These are phyloP conservation scores for Heteronetta atricapilla DNA, from an alignment of 2,113 vertebrate genomes.

Conservation along the genomic window DNA sequence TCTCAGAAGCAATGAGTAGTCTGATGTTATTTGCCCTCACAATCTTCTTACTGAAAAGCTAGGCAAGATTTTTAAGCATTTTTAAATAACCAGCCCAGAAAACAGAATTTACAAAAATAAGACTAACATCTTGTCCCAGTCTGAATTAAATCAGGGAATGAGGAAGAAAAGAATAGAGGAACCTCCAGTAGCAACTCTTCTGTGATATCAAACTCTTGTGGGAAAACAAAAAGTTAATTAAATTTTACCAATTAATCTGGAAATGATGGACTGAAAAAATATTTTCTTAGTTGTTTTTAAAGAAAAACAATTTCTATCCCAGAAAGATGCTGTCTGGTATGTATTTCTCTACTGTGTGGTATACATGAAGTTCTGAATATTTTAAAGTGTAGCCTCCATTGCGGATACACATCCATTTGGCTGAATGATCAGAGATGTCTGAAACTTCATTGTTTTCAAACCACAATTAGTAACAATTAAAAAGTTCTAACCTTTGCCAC, in stretches of 20 bases:
- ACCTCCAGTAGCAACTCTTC: neutral
- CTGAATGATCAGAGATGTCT: neutral
- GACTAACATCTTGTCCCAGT: neutral
- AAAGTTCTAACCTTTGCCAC: neutral
- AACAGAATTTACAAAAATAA: neutral
- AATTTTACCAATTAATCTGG: slow-evolving; percentile 1
- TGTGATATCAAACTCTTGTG: neutral
- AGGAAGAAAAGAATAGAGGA: neutral
- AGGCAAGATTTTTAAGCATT: neutral
- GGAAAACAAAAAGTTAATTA: neutral
- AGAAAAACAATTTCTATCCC: neutral
- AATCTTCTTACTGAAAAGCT: neutral
- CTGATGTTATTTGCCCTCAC: neutral
- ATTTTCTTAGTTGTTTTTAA: neutral
- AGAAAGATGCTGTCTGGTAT: neutral
- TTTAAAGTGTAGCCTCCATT: neutral
- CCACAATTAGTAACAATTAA: neutral
- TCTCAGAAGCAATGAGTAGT: neutral
- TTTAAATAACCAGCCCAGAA: neutral
- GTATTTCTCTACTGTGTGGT: neutral
- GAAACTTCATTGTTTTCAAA: neutral
- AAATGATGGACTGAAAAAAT: neutral
- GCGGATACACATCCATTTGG: neutral
- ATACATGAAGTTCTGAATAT: neutral
- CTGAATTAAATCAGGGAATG: neutral